Conservation (phyloP, 2,888 invertebrate genomes). For the Clivina fossor region DNA sequence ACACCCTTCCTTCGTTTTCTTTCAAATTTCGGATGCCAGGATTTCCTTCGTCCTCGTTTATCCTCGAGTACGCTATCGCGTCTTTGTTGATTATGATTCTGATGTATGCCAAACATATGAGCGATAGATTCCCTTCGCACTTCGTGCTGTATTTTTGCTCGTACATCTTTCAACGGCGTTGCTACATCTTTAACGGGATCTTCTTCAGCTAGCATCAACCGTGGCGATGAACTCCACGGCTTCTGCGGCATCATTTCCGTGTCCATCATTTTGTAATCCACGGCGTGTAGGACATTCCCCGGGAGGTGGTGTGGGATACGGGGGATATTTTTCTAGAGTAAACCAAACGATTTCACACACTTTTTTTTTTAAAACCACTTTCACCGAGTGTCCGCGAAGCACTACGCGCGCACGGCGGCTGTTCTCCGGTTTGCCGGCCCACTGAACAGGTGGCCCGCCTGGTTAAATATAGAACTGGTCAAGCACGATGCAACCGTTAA, state of each 20-base stretch:
- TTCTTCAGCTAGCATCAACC: conserved; percentile 18
- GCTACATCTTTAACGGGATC: conserved; percentile 16
- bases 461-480: conserved; percentile 20
- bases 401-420: background rate
- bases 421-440: background rate
- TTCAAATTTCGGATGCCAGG: conserved; percentile 54
- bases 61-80: conserved; percentile 22
- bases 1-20: conserved; percentile 52
- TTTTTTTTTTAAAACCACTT: conserved; percentile 32
- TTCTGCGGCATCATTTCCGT: conserved; percentile 26
- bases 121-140: conserved; percentile 20
- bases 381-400: conserved; percentile 26
- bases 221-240: conserved; percentile 31
- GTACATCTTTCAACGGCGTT: conserved; percentile 25
- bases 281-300: no score
- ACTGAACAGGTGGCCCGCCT: conserved; percentile 2
- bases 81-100: conserved; percentile 6
- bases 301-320: background rate
- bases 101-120: conserved; percentile 12
- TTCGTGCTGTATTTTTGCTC: conserved; percentile 13
- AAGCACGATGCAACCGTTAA: no score
- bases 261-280: conserved; percentile 30
- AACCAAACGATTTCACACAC: conserved; percentile 30
- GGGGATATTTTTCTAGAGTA: conserved; percentile 25
- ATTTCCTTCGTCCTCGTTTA: conserved; percentile 48